These are phyloP conservation scores for Pagrus major DNA, from an alignment of 2,113 vertebrate species.

Conservation along the genomic window DNA sequence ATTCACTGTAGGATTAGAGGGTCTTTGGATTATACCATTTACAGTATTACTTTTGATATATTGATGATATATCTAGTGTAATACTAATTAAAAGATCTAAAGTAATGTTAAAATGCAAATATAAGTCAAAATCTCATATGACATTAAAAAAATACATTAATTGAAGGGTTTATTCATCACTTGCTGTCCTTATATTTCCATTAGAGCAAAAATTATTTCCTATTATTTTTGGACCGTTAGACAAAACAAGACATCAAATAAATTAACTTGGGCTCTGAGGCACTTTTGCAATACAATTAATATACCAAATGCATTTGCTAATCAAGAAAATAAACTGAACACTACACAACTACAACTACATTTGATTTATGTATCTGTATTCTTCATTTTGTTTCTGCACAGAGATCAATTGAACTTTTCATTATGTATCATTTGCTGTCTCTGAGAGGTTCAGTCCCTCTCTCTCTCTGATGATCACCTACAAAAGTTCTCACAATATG, in stretches of 20 bases:
- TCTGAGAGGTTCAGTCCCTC: constrained; percentile 10
- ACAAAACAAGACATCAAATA: background rate
- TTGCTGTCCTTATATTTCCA: background rate
- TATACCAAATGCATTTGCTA: background rate
- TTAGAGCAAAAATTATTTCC: background rate
- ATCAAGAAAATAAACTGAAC: background rate
- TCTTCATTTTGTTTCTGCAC: background rate
- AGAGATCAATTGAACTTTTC: background rate
- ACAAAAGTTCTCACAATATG: constrained; percentile 9
- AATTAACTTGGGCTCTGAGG: background rate
- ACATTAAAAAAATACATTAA: background rate
- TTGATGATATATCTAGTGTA: background rate
- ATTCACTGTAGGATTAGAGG: background rate
- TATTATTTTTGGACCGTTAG: too few relatives aligned
- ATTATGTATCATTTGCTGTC: background rate
- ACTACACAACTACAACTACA: too few relatives aligned
- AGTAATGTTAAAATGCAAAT: background rate
- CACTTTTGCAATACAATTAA: background rate
- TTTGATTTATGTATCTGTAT: background rate
- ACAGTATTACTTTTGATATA: background rate
- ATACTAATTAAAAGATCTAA: background rate
- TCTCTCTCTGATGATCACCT: too few relatives aligned
- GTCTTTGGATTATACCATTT: background rate
- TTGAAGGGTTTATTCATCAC: background rate
- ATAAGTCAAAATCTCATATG: background rate